phyloP scores from a whole-genome alignment of 2,797 vertebrate species.

The Loriculus beryllinus region DNA sequence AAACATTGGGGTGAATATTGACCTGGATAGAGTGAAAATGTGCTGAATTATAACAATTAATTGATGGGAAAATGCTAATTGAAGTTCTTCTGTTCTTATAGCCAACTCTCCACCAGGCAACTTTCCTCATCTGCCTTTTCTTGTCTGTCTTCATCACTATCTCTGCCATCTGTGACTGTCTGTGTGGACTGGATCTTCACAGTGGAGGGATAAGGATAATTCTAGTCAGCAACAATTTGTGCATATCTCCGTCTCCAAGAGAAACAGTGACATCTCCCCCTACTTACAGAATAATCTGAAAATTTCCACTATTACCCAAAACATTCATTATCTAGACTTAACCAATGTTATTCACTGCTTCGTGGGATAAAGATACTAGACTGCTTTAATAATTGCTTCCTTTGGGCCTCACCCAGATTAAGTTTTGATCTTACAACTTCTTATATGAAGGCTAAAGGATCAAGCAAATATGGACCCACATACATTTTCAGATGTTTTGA shows the following conservation, averaged over 20 bases:
- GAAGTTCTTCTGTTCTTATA: neutral
- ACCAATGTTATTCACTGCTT: accelerated
- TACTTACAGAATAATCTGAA: neutral
- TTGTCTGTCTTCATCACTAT: neutral
- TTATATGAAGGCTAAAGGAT: neutral
- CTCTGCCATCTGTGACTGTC: neutral
- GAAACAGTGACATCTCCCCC: neutral
- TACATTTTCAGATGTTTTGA: neutral
- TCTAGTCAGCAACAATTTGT: neutral
- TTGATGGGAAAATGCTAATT: constrained; percentile 33
- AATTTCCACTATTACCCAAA: neutral
- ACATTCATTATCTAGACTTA: neutral
- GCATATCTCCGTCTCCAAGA: neutral
- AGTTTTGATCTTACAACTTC: neutral
- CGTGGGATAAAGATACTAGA: neutral
- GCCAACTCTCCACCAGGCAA: neutral
- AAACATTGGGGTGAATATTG: neutral
- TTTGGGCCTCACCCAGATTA: neutral
- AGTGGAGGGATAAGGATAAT: neutral
- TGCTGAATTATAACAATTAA: neutral
- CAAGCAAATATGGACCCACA: neutral
- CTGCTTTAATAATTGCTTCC: neutral
- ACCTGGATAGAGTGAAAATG: neutral
- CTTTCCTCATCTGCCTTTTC: neutral
- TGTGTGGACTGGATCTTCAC: neutral